These are phyloP conservation scores for Hydroisotoma schaefferi DNA, from an alignment of 2,888 invertebrate genomes.

Conservation along the genomic window DNA sequence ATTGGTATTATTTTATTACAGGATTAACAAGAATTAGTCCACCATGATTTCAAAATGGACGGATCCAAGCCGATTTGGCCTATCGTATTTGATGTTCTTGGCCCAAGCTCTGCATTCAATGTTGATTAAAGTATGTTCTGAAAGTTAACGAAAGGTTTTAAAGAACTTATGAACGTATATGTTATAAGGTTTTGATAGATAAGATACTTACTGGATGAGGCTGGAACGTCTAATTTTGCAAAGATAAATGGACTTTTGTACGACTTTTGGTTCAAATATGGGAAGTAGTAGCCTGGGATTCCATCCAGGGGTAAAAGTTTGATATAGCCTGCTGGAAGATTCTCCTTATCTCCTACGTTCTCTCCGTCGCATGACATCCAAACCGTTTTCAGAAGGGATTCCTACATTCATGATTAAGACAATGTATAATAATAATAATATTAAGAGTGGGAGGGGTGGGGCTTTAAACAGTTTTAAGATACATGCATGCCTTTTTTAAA, in stretches of 20 bases:
- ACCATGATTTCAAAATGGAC: conserved; percentile 13
- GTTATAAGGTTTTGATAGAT: not conserved
- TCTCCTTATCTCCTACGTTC: conserved; percentile 17
- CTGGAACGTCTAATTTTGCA: conserved; percentile 77
- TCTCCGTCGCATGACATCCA: conserved; percentile 19
- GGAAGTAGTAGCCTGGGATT: conserved; percentile 19
- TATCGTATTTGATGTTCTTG: conserved; percentile 9
- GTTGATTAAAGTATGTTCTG: conserved; percentile 71
- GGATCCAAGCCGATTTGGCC: conserved; percentile 1
- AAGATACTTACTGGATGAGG: conserved; percentile 63
- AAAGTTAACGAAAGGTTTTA: conserved; percentile 48
- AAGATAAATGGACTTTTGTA: conserved; percentile 62
- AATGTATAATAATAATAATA: not conserved
- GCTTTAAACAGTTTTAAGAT: not conserved
- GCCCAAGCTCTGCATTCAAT: conserved; percentile 17
- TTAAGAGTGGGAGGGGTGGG: not conserved
- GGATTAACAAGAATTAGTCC: not conserved
- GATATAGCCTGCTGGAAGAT: conserved; percentile 5
- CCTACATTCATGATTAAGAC: conserved; percentile 17
- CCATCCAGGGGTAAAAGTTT: conserved; percentile 3
- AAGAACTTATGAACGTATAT: not conserved
- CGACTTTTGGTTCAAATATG: conserved; percentile 12
- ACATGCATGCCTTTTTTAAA: no score
- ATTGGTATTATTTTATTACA: no score
- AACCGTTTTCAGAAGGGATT: conserved; percentile 33